These are phyloP conservation scores for Blennius ocellaris DNA, from an alignment of 2,113 vertebrate genomes.

Conservation along the genomic window DNA sequence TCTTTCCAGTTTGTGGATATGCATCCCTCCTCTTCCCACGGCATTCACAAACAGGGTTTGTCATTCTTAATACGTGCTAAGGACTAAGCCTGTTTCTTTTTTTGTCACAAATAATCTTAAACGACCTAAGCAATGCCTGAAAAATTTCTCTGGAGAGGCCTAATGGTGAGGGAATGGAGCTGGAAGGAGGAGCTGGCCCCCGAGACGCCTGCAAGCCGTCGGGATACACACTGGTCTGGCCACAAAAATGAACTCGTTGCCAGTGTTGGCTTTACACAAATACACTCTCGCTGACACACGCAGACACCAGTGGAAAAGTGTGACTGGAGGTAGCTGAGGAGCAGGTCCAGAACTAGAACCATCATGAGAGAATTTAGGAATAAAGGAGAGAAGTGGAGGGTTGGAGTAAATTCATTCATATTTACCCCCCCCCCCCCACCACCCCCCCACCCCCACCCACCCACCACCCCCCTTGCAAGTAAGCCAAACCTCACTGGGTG, in stretches of 20 bases:
- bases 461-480: background rate
- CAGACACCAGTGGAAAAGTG: constrained; percentile 72
- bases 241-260: constrained; percentile 70
- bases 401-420: constrained; percentile 77
- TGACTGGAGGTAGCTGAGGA: constrained; percentile 62
- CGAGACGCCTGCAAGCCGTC: constrained; percentile 65
- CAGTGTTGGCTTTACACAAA: constrained; percentile 67
- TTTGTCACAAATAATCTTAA: constrained; percentile 52
- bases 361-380: constrained; percentile 65
- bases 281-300: constrained; percentile 61
- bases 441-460: constrained; percentile 19
- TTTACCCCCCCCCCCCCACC: constrained; percentile 44
- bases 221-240: constrained; percentile 70
- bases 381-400: constrained; percentile 44
- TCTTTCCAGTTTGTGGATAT: constrained; percentile 64
- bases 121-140: constrained; percentile 68
- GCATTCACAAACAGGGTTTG: constrained; percentile 63
- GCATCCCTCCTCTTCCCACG: constrained; percentile 33
- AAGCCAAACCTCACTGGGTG: constrained; percentile 78
- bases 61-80: constrained; percentile 73
- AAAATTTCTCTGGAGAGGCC: constrained; percentile 68
- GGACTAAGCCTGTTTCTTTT: constrained; percentile 53
- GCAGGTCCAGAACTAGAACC: constrained; percentile 48
- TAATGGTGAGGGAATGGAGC: constrained; percentile 75
- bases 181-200: constrained; percentile 72